phyloP scores from a whole-genome alignment of 2,888 invertebrate species.

The Drosophila nr. medialis region DNA sequence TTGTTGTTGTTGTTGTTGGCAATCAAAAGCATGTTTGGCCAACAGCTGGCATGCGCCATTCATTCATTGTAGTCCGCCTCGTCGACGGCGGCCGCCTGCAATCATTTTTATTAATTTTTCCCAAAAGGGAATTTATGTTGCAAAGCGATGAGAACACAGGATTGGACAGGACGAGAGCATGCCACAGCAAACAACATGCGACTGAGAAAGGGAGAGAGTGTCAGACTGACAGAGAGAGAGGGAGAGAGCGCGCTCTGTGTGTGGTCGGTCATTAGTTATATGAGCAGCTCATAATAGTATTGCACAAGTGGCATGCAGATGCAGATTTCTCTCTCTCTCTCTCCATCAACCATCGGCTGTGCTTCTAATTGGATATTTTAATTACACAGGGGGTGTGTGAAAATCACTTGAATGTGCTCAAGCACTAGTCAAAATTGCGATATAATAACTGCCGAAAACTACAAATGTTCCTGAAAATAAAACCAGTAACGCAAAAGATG shows the following conservation, averaged over 20 bases:
- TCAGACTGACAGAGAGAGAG: not conserved
- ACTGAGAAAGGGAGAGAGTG: not conserved
- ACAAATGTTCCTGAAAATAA: conserved; percentile 11
- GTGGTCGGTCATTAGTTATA: conserved; percentile 54
- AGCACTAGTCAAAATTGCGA: conserved; percentile 59
- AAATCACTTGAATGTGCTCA: conserved; percentile 23
- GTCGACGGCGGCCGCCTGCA: conserved; percentile 59
- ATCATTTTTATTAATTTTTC: conserved; percentile 78
- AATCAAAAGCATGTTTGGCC: conserved; percentile 77
- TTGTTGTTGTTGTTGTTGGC: conserved; percentile 58
- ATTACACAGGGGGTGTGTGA: conserved; percentile 45
- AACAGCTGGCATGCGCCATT: conserved; percentile 79
- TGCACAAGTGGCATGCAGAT: conserved; percentile 21
- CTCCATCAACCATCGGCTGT: not conserved
- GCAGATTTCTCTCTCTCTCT: conserved; percentile 25
- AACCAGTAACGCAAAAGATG: conserved; percentile 23
- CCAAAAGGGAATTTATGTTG: conserved; percentile 73
- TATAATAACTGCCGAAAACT: conserved; percentile 57
- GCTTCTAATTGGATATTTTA: conserved; percentile 75
- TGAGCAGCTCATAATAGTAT: conserved; percentile 60
- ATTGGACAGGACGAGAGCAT: conserved; percentile 13
- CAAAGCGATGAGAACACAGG: conserved; percentile 29
- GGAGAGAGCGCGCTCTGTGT: not conserved
- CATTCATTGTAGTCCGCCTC: conserved; percentile 65
- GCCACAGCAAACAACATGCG: not conserved